Base-by-base conservation (phyloP, 2,113 vertebrate species). In the Eolophus roseicapilla region DNA sequence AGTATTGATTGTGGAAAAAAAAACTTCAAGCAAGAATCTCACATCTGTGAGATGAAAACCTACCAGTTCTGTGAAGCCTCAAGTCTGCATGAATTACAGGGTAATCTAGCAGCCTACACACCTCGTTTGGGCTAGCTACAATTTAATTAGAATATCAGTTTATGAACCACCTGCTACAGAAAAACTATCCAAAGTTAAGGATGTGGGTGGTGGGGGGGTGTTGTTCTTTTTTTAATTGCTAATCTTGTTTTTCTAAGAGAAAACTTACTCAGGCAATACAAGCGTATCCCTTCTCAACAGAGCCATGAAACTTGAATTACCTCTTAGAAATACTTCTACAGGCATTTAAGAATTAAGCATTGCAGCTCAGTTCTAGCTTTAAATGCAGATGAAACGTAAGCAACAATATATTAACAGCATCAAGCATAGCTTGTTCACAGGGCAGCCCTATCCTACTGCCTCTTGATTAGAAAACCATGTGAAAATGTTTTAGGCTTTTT, bases 141-240 rank as follows among this genome's bases (percentile, higher is more conserved):
- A 59, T 68, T 95, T 95, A 82, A 94, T 92, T 92, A 88, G 29
- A 33, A 19, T 80, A 88, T 80, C 79, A 57, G 44, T 39, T 65
- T 88, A 69, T 88, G 28, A 93, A 79, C 28, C 29, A 79, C 29
- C 69, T 87, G 57, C 65, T 71, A 71, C 18, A 84, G 78, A 78
- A 81, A 79, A 95, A 12, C 39, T 43, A 68, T 64, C 10, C 47
- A 44, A 79, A 89, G 16, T 46, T 79, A 71, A 82, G 29, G 35
- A 49, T 24, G 37, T 25, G 68, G 24, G 8, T 23, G 13, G 19
- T 39, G 39, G 39, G 19, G 31, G 33, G 31, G 13, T 13, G 33
- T n/a, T 59, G 33, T n/a, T n/a, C 23, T 13, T n/a, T 35, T 59
- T n/a, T 59, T 59, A n/a, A 35, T 59, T 59, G 57, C 21, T 19